A percentile compares a stretch with the other conserved stretches of the same genome.
These are phyloP conservation scores for Sepiola atlantica DNA, from an alignment of 2,888 invertebrate species.

Conservation along the genomic window DNA sequence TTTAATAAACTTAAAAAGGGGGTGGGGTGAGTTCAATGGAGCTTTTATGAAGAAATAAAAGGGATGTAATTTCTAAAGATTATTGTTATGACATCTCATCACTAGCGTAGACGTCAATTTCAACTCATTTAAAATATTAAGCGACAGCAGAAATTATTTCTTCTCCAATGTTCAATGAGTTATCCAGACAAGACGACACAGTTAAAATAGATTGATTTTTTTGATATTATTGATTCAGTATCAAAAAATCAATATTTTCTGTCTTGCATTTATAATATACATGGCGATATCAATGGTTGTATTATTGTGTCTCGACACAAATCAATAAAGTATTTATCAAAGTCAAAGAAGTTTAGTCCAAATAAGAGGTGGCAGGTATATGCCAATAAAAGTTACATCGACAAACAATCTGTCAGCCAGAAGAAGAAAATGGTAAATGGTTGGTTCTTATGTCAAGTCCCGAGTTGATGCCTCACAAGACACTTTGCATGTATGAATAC, in stretches of 20 bases:
- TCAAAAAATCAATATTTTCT: slow-evolving; percentile 19
- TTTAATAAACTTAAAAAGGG: no score
- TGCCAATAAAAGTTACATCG: neutral
- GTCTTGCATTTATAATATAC: neutral
- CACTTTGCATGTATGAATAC: neutral
- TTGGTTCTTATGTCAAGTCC: neutral
- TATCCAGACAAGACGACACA: neutral
- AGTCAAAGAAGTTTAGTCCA: neutral
- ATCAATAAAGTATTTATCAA: neutral
- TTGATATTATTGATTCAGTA: neutral
- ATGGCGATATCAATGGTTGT: neutral
- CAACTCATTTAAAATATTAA: neutral
- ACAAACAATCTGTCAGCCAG: neutral
- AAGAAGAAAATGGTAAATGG: no score
- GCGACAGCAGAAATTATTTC: neutral
- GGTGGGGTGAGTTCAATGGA: no score
- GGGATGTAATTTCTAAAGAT: no score
- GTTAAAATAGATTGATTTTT: neutral
- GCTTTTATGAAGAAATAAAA: no score
- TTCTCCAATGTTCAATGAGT: neutral
- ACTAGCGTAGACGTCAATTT: no score
- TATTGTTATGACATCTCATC: no score
- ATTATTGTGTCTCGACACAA: neutral
- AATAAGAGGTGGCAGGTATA: neutral
- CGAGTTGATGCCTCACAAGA: neutral